Percentiles rank a stretch among this genome's conserved stretches.
Conservation (phyloP, 2,888 invertebrate species). For the Mayetiola destructor region DNA sequence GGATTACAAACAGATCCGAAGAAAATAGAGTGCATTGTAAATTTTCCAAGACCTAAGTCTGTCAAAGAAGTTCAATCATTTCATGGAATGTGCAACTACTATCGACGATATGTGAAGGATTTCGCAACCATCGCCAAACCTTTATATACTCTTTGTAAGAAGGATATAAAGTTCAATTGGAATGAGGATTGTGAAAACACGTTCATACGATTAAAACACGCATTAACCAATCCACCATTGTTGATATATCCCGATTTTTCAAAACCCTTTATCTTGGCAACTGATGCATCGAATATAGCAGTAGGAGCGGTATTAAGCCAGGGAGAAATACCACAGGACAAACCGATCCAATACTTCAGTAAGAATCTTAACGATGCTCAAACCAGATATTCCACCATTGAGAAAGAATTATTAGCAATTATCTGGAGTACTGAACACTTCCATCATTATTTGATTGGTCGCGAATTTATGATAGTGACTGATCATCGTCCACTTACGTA, state of each 20-base stretch:
- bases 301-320: constrained; percentile 14
- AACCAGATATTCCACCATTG: constrained; percentile 15
- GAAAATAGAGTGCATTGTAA: constrained; percentile 17
- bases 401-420: constrained; percentile 16
- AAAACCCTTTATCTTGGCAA: constrained; percentile 14
- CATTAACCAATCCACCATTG: constrained; percentile 15
- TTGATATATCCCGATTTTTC: constrained; percentile 14
- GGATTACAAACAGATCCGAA: constrained; percentile 20
- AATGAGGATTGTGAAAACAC: constrained; percentile 6
- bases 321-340: constrained; percentile 14
- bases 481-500: not conserved
- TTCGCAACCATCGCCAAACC: constrained; percentile 19
- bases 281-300: constrained; percentile 16
- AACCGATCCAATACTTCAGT: not conserved
- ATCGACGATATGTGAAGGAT: constrained; percentile 19
- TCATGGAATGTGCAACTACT: constrained; percentile 19
- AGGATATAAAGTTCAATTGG: constrained; percentile 12
- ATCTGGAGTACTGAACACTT: not conserved
- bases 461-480: not conserved
- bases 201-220: constrained; percentile 18
- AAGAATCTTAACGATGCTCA: not conserved
- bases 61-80: constrained; percentile 19
- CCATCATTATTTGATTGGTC: not conserved
- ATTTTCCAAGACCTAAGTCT: constrained; percentile 16
- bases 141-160: constrained; percentile 17